phyloP scores from a whole-genome alignment of 1,140 invertebrate species.

The Sycophila sp. region DNA sequence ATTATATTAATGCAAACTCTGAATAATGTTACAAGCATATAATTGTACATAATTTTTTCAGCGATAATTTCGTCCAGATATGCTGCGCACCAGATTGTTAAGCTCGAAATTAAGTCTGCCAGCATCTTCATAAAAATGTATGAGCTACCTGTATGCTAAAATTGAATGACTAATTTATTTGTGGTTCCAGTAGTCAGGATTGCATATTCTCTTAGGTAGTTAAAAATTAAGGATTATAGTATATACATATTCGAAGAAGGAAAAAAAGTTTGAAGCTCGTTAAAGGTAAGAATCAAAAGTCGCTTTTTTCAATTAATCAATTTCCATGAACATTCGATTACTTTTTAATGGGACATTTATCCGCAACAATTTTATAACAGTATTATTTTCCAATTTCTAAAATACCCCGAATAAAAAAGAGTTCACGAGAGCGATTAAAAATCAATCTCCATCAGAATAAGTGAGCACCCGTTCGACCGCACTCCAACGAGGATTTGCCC shows the following conservation, averaged over 20 bases:
- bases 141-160: slow-evolving; percentile 41
- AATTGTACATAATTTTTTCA: not conserved
- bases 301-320: no score
- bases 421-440: no score
- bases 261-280: not conserved
- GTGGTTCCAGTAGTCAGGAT: slow-evolving; percentile 30
- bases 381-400: no score
- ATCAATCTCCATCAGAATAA: no score
- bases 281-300: no score
- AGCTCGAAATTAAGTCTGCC: no score
- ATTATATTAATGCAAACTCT: no score
- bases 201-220: not conserved
- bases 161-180: slow-evolving; percentile 46
- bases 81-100: no score
- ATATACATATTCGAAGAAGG: not conserved
- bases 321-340: not conserved
- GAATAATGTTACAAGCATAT: not conserved
- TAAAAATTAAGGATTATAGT: no score
- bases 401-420: no score
- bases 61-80: not conserved
- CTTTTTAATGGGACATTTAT: not conserved
- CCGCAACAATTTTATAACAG: not conserved
- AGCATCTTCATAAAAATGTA: slow-evolving; percentile 43
- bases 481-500: not conserved
- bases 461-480: not conserved